Evolutionary conservation across 2,888 invertebrate genomes (phyloP).

Genomic region (Venusia cambrica): DNA sequence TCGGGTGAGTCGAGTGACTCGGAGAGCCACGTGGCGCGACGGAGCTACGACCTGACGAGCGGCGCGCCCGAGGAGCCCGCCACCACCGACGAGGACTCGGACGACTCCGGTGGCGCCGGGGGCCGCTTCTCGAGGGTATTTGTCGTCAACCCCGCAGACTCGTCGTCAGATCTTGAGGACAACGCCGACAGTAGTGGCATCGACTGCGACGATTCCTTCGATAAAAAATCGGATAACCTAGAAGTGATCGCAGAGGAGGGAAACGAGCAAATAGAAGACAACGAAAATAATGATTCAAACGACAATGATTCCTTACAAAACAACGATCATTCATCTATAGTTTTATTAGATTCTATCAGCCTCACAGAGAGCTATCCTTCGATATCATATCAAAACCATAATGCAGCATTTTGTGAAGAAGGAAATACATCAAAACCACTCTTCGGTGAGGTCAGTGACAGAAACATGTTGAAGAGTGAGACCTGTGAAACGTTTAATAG

Average conservation of each 20-base stretch:
- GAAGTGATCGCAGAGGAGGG: slow-evolving; percentile 60
- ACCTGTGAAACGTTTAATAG: slow-evolving; percentile 69
- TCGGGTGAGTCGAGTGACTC: slow-evolving; percentile 72
- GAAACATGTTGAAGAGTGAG: slow-evolving; percentile 74
- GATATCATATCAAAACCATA: slow-evolving; percentile 49
- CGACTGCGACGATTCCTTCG: slow-evolving; percentile 84
- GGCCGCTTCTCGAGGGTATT: slow-evolving; percentile 84
- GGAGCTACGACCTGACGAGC: slow-evolving; percentile 70
- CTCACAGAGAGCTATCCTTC: slow-evolving; percentile 61
- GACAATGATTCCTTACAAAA: slow-evolving; percentile 41
- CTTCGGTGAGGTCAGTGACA: slow-evolving; percentile 61
- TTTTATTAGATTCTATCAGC: slow-evolving; percentile 61
- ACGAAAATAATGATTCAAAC: slow-evolving; percentile 43
- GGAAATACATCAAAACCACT: slow-evolving; percentile 42
- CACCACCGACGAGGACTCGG: slow-evolving; percentile 74
- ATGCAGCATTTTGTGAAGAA: slow-evolving; percentile 47
- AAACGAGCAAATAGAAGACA: slow-evolving; percentile 48
- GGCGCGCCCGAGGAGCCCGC: slow-evolving; percentile 71
- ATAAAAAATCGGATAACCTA: slow-evolving; percentile 68
- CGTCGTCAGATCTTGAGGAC: slow-evolving; percentile 82
- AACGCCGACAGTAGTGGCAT: slow-evolving; percentile 82
- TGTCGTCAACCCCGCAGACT: slow-evolving; percentile 83
- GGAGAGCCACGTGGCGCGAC: slow-evolving; percentile 61
- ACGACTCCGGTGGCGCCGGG: slow-evolving; percentile 79
- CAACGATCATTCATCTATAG: slow-evolving; percentile 49